Conservation (phyloP, 2,888 invertebrate genomes). For the Mechanitis messenoides region DNA sequence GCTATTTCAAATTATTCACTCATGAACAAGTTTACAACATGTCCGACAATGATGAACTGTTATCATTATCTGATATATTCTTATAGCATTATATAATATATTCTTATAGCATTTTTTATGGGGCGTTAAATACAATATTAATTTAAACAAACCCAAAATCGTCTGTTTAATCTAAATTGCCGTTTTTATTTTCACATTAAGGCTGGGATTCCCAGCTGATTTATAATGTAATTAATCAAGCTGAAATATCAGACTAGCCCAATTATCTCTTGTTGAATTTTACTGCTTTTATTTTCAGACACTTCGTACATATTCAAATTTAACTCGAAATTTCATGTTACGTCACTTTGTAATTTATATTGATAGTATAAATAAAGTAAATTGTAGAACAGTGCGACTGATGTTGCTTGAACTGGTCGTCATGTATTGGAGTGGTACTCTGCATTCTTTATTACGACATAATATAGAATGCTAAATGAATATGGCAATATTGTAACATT, state of each 20-base stretch:
- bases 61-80: too few species aligned
- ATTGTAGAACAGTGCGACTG: neutral
- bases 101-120: conserved; percentile 30
- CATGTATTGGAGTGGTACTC: too few species aligned
- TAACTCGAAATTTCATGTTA: conserved; percentile 16
- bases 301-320: conserved; percentile 24
- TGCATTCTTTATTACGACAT: too few species aligned
- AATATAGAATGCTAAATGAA: too few species aligned
- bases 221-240: conserved; percentile 62
- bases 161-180: conserved; percentile 44
- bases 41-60: too few species aligned
- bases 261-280: conserved; percentile 57
- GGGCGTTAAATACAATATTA: conserved; percentile 35
- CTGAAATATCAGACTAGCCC: conserved; percentile 56
- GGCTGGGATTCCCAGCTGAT: conserved; percentile 46
- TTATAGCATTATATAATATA: conserved; percentile 8
- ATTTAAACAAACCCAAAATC: conserved; percentile 38
- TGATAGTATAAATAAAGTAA: neutral
- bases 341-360: conserved; percentile 1
- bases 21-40: too few species aligned
- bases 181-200: conserved; percentile 51
- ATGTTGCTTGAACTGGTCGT: neutral
- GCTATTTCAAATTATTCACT: conserved; percentile 14
- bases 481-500: too few species aligned
- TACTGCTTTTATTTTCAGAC: conserved; percentile 37